Evolutionary conservation across 2,888 invertebrate genomes (phyloP), one percentile per base, ranked within the genome.

Genomic region (Julus scandinavius): DNA sequence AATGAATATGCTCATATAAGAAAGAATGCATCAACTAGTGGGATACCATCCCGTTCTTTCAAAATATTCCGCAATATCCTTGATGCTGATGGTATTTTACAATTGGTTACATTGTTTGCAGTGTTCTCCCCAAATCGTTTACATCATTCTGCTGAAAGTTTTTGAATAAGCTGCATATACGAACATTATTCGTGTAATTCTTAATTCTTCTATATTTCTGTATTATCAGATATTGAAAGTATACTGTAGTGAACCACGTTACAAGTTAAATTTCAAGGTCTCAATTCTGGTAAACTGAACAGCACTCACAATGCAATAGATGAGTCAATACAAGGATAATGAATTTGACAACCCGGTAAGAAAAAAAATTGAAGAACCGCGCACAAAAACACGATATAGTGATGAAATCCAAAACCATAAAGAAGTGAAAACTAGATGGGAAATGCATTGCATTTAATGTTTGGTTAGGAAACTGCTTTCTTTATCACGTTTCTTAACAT

Each of bases 261-360:
- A 17, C 41, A 45, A 63, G 63, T 7, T 63, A 63, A 63, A 63
- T 5, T 63, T 63, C 63, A 63, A 63, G 63, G 63, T 3, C 20
- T n/a, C n/a, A n/a, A 63, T 29, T 72, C 7, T 72, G 0, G 72
- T 9, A 20, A 29, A 72, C n/a, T 72, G 20, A 9, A 72, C 0
- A 72, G 29, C 72, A 72, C 20, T 9, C 7, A 29, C 20, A 20
- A 72, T 29, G 20, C 72, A 72, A 72, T 5, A 29, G 20, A 72
- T 72, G 72, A 20, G 29, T n/a, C 72, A 72, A 29, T 11, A 20
- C 29, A 72, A 72, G 72, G 72, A 72, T 72, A 72, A 72, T 72
- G 11, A 72, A 20, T 72, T 72, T 63, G 63, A 29, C 72, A 72
- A 29, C 72, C 11, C 29, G 29, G 29, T 72, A 72, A n/a, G 72